A percentile compares a stretch with the other conserved stretches of the same genome.
Evolutionary conservation across 2,113 vertebrate genomes (phyloP).

Genomic region (Myxocyprinus asiaticus): DNA sequence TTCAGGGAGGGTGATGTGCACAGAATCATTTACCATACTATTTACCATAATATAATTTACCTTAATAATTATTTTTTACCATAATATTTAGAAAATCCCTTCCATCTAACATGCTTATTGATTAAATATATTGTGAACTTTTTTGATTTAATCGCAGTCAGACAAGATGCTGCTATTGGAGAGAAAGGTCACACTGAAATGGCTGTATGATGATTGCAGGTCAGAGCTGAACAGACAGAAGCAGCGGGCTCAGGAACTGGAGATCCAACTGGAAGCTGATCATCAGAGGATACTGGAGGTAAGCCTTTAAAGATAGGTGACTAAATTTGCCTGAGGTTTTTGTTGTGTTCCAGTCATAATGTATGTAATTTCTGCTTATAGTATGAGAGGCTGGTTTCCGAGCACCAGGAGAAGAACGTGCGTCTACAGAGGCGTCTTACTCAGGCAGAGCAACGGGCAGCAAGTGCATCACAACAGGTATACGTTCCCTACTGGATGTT

Average conservation of each 20-base stretch:
- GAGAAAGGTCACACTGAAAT: neutral
- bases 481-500: too few species aligned
- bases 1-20: too few species aligned
- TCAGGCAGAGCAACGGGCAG: slow-evolving; percentile 85
- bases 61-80: too few species aligned
- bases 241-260: slow-evolving; percentile 80
- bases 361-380: slow-evolving; percentile 53
- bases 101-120: too few species aligned
- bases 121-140: too few species aligned
- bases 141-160: too few species aligned
- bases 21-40: too few species aligned
- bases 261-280: slow-evolving; percentile 81
- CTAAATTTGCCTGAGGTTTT: too few species aligned
- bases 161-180: too few species aligned
- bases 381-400: slow-evolving; percentile 82
- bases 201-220: slow-evolving; percentile 66
- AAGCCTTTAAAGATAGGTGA: slow-evolving; percentile 44
- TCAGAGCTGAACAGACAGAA: slow-evolving; percentile 86
- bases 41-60: too few species aligned
- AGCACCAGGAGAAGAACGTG: slow-evolving; percentile 81
- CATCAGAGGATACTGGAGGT: slow-evolving; percentile 84
- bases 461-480: slow-evolving; percentile 86
- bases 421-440: slow-evolving; percentile 85
- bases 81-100: too few species aligned
- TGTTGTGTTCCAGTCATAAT: neutral